Percentiles rank a stretch among this genome's conserved stretches.
Conservation (phyloP, 2,113 vertebrate genomes). For the Neopipo cinnamomea region DNA sequence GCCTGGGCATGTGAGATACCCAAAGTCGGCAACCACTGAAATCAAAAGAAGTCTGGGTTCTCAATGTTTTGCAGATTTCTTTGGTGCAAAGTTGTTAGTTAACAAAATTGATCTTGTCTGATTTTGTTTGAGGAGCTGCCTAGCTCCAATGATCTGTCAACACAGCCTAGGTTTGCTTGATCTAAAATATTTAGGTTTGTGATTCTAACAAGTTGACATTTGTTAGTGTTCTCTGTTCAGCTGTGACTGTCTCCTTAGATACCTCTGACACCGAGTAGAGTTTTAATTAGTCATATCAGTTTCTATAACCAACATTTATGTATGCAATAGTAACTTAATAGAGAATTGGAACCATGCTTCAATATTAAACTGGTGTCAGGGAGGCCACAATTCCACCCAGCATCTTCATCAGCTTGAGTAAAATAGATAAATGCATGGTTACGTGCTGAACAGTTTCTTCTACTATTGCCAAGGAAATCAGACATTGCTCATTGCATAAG, state of each 20-base stretch:
- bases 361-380: background rate
- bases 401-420: background rate
- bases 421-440: background rate
- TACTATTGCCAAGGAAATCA: background rate
- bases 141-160: background rate
- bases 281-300: background rate
- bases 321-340: background rate
- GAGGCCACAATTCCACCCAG: rapidly evolving
- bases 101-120: background rate
- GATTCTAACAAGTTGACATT: background rate
- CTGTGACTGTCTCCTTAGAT: background rate
- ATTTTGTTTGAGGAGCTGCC: background rate
- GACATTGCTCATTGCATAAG: background rate
- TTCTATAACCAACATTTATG: background rate
- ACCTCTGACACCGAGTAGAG: background rate
- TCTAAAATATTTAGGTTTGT: background rate
- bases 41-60: background rate
- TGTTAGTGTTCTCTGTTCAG: background rate
- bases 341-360: background rate
- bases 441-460: background rate
- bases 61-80: background rate
- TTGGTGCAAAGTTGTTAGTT: background rate
- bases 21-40: background rate
- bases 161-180: background rate
- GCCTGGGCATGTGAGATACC: background rate